Conservation (phyloP, 2,888 invertebrate genomes). For the Ormyrus rosae region DNA sequence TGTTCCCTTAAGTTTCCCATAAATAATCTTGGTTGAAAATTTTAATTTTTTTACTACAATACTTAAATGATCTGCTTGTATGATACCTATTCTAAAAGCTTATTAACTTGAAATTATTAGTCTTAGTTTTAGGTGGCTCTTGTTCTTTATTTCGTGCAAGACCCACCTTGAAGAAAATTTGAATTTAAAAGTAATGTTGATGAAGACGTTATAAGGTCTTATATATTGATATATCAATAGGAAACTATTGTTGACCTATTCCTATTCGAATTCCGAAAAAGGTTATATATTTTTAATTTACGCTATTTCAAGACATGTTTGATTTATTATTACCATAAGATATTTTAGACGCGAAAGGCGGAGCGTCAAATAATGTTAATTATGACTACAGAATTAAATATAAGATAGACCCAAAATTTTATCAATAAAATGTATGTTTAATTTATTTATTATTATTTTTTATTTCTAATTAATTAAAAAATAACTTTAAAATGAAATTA, state of each 20-base stretch:
- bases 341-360: conserved; percentile 39
- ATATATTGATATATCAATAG: background rate
- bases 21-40: conserved; percentile 22
- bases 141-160: conserved; percentile 15
- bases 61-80: background rate
- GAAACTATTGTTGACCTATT: conserved; percentile 31
- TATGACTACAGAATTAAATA: conserved; percentile 3
- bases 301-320: background rate
- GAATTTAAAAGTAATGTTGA: background rate
- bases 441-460: background rate
- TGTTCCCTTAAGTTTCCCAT: conserved; percentile 14
- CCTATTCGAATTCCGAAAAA: conserved; percentile 13
- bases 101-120: background rate
- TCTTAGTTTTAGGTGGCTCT: conserved; percentile 19
- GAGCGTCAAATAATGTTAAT: conserved; percentile 36
- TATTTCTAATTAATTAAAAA: conserved; percentile 7
- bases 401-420: conserved; percentile 21
- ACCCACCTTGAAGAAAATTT: conserved; percentile 37
- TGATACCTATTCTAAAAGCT: background rate
- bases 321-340: background rate
- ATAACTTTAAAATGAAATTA: conserved; percentile 14
- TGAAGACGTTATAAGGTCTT: no score
- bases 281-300: conserved; percentile 1
- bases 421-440: conserved; percentile 5
- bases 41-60: background rate